Percentiles rank a stretch among this genome's conserved stretches.
Conservation (phyloP, 2,113 vertebrate genomes). For the Grammomys surdaster region DNA sequence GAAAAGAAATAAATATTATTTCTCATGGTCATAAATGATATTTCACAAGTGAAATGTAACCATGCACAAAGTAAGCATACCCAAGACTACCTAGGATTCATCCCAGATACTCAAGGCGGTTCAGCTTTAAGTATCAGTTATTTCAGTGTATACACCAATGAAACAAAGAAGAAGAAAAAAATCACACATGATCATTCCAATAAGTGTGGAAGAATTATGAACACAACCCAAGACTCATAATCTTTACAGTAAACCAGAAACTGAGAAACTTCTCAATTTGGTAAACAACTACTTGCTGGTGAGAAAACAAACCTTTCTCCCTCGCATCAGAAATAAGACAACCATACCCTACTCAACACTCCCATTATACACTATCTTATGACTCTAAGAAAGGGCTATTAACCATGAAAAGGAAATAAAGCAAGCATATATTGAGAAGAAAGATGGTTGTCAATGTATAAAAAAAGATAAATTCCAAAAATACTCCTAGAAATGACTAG, state of each 20-base stretch:
- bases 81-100: neutral
- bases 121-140: neutral
- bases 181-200: neutral
- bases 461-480: neutral
- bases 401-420: neutral
- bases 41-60: slow-evolving; percentile 15
- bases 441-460: neutral
- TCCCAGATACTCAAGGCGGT: neutral
- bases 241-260: neutral
- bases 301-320: neutral
- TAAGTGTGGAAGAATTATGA: neutral
- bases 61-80: neutral
- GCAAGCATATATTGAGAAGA: neutral
- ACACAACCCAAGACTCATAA: neutral
- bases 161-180: slow-evolving; percentile 21
- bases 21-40: neutral
- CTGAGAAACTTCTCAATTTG: neutral
- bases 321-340: neutral
- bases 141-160: neutral
- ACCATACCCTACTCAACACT: neutral
- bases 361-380: neutral
- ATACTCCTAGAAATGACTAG: neutral
- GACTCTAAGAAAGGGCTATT: neutral
- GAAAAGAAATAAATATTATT: neutral
- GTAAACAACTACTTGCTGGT: neutral